These are phyloP conservation scores for Lacerta bilineata DNA, from an alignment of 2,797 vertebrate genomes.

Conservation along the genomic window DNA sequence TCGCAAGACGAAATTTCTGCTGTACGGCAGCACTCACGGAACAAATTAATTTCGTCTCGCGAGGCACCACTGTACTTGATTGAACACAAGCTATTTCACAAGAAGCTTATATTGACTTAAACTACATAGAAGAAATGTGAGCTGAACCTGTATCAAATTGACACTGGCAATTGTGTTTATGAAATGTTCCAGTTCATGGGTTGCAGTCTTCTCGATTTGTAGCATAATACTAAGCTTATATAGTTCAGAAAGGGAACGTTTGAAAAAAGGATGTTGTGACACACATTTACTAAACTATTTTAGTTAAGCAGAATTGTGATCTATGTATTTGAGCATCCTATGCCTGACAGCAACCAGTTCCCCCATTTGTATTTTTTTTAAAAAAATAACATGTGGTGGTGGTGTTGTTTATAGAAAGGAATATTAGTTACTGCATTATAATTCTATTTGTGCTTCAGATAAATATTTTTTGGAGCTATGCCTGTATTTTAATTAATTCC, in stretches of 20 bases:
- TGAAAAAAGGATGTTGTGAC: constrained; percentile 49
- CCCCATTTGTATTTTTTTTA: constrained; percentile 32
- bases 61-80: constrained; percentile 28
- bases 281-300: constrained; percentile 25
- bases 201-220: constrained; percentile 7
- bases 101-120: constrained; percentile 53
- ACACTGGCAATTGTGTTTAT: constrained; percentile 59
- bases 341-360: background rate
- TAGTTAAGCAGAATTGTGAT: background rate
- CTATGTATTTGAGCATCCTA: background rate
- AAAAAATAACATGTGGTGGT: background rate
- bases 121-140: constrained; percentile 44
- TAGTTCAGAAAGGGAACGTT: constrained; percentile 50
- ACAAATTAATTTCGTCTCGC: too few relatives aligned
- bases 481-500: constrained; percentile 53
- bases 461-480: constrained; percentile 40
- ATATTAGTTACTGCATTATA: constrained; percentile 58
- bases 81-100: constrained; percentile 36
- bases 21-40: too few relatives aligned
- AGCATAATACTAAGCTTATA: constrained; percentile 46
- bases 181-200: constrained; percentile 60
- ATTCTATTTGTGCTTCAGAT: constrained; percentile 61
- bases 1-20: too few relatives aligned
- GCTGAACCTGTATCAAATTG: constrained; percentile 36
- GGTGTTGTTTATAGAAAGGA: constrained; percentile 41